A percentile compares a stretch with the other conserved stretches of the same genome.
These are phyloP conservation scores for Cerceris ruficornis DNA, from an alignment of 2,888 invertebrate species.

Conservation along the genomic window DNA sequence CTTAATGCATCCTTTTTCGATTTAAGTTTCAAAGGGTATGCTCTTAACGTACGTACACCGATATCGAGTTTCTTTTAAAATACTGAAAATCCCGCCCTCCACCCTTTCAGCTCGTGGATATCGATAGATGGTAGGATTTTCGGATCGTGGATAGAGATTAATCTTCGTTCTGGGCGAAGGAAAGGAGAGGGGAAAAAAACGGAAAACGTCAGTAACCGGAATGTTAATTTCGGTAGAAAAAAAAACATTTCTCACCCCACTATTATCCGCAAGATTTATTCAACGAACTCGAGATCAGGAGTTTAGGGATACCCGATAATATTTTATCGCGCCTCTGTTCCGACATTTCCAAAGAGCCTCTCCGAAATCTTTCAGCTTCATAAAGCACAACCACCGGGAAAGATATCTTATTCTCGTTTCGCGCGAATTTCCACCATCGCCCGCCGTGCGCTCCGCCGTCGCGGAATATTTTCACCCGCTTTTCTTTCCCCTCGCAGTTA, in stretches of 20 bases:
- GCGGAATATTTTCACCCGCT: slow-evolving; percentile 23
- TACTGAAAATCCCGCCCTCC: not conserved
- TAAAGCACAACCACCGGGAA: slow-evolving; percentile 36
- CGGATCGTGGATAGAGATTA: too few relatives aligned
- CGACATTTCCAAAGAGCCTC: slow-evolving; percentile 31
- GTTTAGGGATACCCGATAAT: slow-evolving; percentile 9
- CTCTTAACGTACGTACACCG: not conserved
- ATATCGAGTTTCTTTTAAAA: not conserved
- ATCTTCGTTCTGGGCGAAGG: too few relatives aligned
- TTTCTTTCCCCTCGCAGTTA: slow-evolving; percentile 31
- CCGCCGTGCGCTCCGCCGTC: not conserved
- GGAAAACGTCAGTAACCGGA: too few relatives aligned
- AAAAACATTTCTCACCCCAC: too few relatives aligned
- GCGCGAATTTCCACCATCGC: slow-evolving; percentile 25
- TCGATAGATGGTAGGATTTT: too few relatives aligned
- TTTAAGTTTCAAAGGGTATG: not conserved
- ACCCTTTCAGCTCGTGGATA: not conserved
- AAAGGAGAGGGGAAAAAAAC: too few relatives aligned
- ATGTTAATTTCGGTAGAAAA: too few relatives aligned
- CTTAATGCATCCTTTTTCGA: slow-evolving; percentile 35
- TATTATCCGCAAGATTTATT: too few relatives aligned
- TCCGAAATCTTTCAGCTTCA: slow-evolving; percentile 39
- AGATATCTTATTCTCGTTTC: slow-evolving; percentile 26
- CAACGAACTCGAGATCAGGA: too few relatives aligned
- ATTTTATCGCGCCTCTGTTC: slow-evolving; percentile 26